These are phyloP conservation scores for Synanthedon andrenaeformis DNA, from an alignment of 2,888 invertebrate species.

Conservation along the genomic window DNA sequence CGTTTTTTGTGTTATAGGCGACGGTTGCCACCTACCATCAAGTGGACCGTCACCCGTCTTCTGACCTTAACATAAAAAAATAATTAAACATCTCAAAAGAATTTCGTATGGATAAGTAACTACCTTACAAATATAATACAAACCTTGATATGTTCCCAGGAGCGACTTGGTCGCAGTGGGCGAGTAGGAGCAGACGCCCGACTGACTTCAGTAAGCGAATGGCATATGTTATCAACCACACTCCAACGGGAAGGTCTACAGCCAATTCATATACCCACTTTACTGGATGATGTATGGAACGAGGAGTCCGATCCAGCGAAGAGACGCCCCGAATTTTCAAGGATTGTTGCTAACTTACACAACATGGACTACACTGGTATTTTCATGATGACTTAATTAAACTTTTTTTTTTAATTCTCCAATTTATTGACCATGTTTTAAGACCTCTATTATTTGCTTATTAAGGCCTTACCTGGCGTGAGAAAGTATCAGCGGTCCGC, in stretches of 20 bases:
- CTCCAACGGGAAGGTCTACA: conserved; percentile 64
- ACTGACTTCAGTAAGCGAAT: conserved; percentile 75
- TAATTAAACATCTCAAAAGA: no score
- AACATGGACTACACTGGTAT: conserved; percentile 71
- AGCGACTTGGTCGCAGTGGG: conserved; percentile 47
- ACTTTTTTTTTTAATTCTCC: no score
- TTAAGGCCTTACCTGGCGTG: conserved; percentile 77
- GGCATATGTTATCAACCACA: conserved; percentile 72
- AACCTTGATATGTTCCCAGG: conserved; percentile 17
- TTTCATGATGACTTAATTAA: no score
- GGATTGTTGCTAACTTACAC: conserved; percentile 74
- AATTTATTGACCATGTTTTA: no score
- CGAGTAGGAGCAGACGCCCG: conserved; percentile 82
- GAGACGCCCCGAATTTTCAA: conserved; percentile 68
- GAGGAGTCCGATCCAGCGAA: conserved; percentile 43
- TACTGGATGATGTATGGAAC: conserved; percentile 85
- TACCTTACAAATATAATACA: no score
- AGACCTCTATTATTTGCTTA: not conserved
- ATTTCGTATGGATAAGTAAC: no score
- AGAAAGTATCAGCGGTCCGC: conserved; percentile 78
- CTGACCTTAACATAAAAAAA: no score
- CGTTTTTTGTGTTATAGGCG: no score
- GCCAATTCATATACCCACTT: conserved; percentile 73
- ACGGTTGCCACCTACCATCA: no score
- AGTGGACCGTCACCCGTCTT: no score